Percentiles rank a stretch among this genome's conserved stretches.
Evolutionary conservation across 2,797 vertebrate species (phyloP).

Genomic region (Tympanoctomys barrerae): DNA sequence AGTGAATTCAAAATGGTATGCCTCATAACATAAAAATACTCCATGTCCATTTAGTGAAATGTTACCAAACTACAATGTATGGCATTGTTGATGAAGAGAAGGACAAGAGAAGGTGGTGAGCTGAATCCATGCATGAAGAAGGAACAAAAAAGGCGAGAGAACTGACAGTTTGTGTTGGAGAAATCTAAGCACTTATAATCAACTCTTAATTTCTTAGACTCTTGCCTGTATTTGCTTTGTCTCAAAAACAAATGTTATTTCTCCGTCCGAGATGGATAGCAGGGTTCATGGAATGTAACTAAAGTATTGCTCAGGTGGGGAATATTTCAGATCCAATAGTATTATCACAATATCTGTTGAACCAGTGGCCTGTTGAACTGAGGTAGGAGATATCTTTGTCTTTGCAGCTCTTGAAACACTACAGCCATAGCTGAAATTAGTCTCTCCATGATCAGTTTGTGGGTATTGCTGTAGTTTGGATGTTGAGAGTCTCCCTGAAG

Average conservation of each 20-base stretch:
- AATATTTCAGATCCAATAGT: slow-evolving; percentile 58
- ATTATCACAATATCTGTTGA: slow-evolving; percentile 26
- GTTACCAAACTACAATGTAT: not conserved
- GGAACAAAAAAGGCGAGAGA: not conserved
- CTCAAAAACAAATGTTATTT: slow-evolving; percentile 70
- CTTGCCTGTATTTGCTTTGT: slow-evolving; percentile 63
- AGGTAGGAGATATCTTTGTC: not conserved
- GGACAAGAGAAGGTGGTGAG: not conserved
- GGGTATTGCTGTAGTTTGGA: not conserved
- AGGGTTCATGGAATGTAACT: slow-evolving; percentile 50
- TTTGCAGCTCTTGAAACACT: slow-evolving; percentile 6
- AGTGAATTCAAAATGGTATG: not conserved
- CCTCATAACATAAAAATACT: not conserved
- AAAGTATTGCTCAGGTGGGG: slow-evolving; percentile 25
- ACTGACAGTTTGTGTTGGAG: slow-evolving; percentile 49
- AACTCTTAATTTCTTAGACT: slow-evolving; percentile 70
- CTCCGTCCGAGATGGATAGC: slow-evolving; percentile 49
- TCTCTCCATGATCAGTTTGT: slow-evolving; percentile 39
- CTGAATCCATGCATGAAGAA: not conserved
- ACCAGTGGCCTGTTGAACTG: slow-evolving; percentile 32
- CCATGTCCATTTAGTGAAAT: not conserved
- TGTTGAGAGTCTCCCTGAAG: not conserved
- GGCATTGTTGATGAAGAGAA: slow-evolving; percentile 26
- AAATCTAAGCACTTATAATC: slow-evolving; percentile 42
- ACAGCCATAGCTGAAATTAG: not conserved